These are phyloP conservation scores for Hippolais icterina DNA, from an alignment of 2,113 vertebrate species.

Conservation along the genomic window DNA sequence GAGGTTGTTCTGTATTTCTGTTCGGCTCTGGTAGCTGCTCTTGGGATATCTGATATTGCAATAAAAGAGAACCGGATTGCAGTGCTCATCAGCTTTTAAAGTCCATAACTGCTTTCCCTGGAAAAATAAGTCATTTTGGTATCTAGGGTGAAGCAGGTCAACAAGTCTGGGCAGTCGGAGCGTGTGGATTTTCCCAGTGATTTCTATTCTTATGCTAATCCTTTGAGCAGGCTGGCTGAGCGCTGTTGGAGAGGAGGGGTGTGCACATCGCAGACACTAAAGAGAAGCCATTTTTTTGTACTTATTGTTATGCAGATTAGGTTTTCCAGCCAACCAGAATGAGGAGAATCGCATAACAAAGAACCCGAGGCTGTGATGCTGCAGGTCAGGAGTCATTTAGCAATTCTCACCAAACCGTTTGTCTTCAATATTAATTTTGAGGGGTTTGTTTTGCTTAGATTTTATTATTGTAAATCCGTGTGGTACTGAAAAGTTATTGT, in stretches of 20 bases:
- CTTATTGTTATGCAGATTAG: background rate
- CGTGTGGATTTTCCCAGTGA: background rate
- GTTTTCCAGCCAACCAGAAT: background rate
- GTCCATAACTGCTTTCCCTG: background rate
- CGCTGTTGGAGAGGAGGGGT: background rate
- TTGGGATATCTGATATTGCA: background rate
- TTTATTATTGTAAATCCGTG: background rate
- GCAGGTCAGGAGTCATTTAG: background rate
- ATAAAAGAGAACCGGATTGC: background rate
- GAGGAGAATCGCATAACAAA: rapidly evolving
- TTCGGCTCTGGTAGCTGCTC: background rate
- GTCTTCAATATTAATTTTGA: background rate
- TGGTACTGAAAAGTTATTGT: background rate
- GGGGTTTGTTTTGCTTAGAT: background rate
- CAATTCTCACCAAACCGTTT: background rate
- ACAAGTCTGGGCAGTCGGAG: background rate
- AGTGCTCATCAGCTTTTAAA: background rate
- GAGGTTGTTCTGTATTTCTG: rapidly evolving
- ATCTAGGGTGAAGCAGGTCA: background rate
- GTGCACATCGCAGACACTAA: background rate
- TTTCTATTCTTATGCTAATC: conserved; percentile 56
- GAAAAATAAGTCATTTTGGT: background rate
- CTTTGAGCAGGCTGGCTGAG: background rate
- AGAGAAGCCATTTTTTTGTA: background rate
- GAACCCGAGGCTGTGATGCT: background rate